A percentile compares a stretch with the other conserved stretches of the same genome.
Evolutionary conservation across 2,888 invertebrate species (phyloP).

Genomic region (Arge pagana): DNA sequence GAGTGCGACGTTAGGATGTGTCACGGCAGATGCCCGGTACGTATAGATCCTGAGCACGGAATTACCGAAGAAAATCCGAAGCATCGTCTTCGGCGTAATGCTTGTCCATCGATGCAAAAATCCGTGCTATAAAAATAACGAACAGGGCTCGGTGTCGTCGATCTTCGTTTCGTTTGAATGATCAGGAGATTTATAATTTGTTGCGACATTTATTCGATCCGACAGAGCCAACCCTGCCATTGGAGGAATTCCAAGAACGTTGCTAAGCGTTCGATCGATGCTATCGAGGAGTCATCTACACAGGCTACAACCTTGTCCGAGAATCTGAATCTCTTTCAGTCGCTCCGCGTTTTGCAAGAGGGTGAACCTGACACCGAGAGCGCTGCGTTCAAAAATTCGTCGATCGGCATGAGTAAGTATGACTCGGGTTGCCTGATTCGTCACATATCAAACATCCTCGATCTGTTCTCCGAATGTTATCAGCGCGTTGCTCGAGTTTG

Average conservation of each 20-base stretch:
- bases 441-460: background rate
- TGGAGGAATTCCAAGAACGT: slow-evolving; percentile 89
- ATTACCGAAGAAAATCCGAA: background rate
- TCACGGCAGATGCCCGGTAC: slow-evolving; percentile 91
- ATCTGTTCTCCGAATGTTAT: slow-evolving; percentile 16
- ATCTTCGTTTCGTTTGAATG: background rate
- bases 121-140: too few relatives aligned
- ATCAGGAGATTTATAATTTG: background rate
- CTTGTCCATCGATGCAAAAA: background rate
- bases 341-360: slow-evolving; percentile 84
- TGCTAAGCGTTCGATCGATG: slow-evolving; percentile 71
- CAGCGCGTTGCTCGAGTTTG: slow-evolving; percentile 1
- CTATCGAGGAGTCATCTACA: slow-evolving; percentile 57
- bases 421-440: slow-evolving; percentile 2
- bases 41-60: slow-evolving; percentile 47
- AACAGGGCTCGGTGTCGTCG: background rate
- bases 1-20: slow-evolving; percentile 96
- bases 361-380: slow-evolving; percentile 73
- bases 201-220: slow-evolving; percentile 25
- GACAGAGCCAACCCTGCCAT: slow-evolving; percentile 88
- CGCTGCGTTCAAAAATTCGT: slow-evolving; percentile 50
- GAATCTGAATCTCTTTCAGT: slow-evolving; percentile 89
- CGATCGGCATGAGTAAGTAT: slow-evolving; percentile 44
- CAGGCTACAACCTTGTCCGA: slow-evolving; percentile 70
- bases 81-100: background rate